Evolutionary conservation across 2,888 invertebrate genomes (phyloP), one percentile per base, ranked within the genome.

Genomic region (Tenthredo amoena): DNA sequence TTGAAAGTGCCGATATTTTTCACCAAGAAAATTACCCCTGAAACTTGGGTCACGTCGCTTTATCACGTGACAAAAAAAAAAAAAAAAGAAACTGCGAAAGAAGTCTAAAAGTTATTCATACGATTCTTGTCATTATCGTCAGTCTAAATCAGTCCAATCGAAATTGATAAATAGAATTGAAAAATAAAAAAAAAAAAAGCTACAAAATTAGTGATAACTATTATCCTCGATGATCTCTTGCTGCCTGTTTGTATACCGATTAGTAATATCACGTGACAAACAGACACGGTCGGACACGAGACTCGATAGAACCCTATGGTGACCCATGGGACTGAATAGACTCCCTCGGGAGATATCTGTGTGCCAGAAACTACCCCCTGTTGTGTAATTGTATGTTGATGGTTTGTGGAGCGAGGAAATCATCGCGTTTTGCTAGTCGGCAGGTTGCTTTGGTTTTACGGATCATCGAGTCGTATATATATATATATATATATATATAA

Each of bases 241-340:
- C 50, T 21, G n/a, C 40, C 81, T 83, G 83, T 83, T 83, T 83
- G 31, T 71, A 71, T 31, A 83, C 43, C 68, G 83, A 83, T 83
- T 83, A 83, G 83, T 68, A 26, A 40, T 83, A 83, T 83, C 83
- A 71, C 68, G 68, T 83, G 47, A 71, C 83, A 83, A 83, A 83
- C 83, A 83, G 50, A 83, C 83, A 83, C 83, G 68, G 50, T 65
- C 3, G 1, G 72, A 40, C 72, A 43, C 40, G 34, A 37, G 81
- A 81, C 62, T 47, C n/a, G 43, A 62, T 40, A 18, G 68, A 43
- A 40, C 62, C 81, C 15, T 37, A 12, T 31, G 62, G 62, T 34
- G 71, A 21, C 68, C 83, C 68, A 71, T 47, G 71, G 83, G 71
- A 81, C 81, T 62, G 62, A 81, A 81, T 34, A 26, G 81, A 43